phyloP scores from a whole-genome alignment of 2,888 invertebrate species.

The Caenorhabditis imperialis region DNA sequence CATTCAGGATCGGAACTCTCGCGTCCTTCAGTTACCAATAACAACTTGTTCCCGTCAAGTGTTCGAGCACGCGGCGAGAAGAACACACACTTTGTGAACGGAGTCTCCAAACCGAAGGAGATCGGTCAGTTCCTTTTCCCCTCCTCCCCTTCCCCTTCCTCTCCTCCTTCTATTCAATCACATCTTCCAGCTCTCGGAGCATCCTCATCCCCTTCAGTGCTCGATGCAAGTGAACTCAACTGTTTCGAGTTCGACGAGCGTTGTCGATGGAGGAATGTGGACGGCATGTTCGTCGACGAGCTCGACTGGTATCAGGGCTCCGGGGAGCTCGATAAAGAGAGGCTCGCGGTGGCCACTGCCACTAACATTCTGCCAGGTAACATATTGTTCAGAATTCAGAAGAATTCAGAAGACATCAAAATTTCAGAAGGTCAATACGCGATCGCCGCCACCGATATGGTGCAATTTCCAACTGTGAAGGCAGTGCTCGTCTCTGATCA shows the following conservation, averaged over 20 bases:
- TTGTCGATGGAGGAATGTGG: conserved; percentile 76
- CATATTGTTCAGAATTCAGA: no score
- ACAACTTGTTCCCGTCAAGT: conserved; percentile 41
- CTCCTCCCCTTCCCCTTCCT: neutral
- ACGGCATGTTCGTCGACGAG: conserved; percentile 75
- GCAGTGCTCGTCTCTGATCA: conserved; percentile 74
- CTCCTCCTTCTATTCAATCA: neutral
- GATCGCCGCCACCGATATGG: conserved; percentile 73
- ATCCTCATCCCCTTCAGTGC: conserved; percentile 54
- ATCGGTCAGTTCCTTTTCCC: conserved; percentile 39
- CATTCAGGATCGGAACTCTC: conserved; percentile 38
- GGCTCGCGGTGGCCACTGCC: conserved; percentile 70
- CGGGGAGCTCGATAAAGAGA: conserved; percentile 70
- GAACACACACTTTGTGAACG: conserved; percentile 44
- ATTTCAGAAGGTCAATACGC: conserved; percentile 76
- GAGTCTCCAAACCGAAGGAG: conserved; percentile 40
- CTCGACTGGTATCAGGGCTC: conserved; percentile 76
- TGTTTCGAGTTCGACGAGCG: conserved; percentile 74
- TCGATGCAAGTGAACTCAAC: conserved; percentile 57
- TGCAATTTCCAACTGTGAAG: conserved; percentile 68
- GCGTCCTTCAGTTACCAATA: conserved; percentile 41
- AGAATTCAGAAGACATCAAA: no score
- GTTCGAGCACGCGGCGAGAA: conserved; percentile 52
- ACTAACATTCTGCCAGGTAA: conserved; percentile 71
- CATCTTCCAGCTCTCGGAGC: conserved; percentile 56